phyloP scores from a whole-genome alignment of 2,888 invertebrate genomes.

The Didymodactylos carnosus region DNA sequence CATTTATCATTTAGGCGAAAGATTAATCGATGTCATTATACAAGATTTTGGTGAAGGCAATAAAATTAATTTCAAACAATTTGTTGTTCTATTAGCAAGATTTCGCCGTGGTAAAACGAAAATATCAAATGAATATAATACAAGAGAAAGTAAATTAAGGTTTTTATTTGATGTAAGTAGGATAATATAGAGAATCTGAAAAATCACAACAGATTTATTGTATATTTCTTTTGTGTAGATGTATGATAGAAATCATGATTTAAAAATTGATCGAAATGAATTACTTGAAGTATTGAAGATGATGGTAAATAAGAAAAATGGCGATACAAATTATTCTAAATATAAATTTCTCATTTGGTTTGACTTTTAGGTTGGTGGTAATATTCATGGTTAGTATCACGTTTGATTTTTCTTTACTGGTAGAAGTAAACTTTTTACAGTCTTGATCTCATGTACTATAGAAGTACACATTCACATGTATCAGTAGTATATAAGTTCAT shows the following conservation, averaged over 20 bases:
- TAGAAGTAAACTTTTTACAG: too few species aligned
- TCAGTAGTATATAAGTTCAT: too few species aligned
- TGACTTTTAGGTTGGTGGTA: background rate
- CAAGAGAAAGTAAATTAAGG: constrained; percentile 1
- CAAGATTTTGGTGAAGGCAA: constrained; percentile 2
- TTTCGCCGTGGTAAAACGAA: background rate
- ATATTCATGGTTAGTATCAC: too few species aligned
- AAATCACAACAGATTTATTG: background rate
- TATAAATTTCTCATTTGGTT: too few species aligned
- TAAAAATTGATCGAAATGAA: constrained; percentile 2
- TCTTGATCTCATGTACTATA: too few species aligned
- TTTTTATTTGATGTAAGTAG: constrained; percentile 7
- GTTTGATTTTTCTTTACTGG: too few species aligned
- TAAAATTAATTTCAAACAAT: constrained; percentile 9
- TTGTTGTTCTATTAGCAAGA: background rate
- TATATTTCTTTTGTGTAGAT: background rate
- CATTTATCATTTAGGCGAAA: too few species aligned
- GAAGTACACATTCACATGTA: too few species aligned
- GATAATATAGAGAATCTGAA: background rate
- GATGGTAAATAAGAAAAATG: too few species aligned
- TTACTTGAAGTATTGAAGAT: constrained; percentile 4
- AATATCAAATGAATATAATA: background rate
- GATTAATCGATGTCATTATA: constrained; percentile 11
- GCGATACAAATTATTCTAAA: too few species aligned
- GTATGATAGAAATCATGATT: constrained; percentile 12